Conservation (phyloP, 2,113 vertebrate genomes). For the Oriolus oriolus region DNA sequence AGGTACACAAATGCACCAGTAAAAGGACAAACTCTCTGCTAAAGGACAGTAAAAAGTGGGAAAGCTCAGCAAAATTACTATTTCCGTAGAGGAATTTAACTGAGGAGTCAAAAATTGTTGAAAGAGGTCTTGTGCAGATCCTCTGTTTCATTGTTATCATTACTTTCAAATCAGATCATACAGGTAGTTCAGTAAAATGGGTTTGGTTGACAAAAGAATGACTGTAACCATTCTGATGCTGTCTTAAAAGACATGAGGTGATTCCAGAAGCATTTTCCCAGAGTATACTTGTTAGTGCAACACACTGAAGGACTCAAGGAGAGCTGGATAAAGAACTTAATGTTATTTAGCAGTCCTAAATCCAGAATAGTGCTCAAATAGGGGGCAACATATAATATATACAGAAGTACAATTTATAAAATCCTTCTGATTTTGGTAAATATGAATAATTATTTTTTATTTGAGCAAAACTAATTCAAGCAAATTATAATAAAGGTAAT, state of each 20-base stretch:
- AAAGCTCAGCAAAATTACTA: neutral
- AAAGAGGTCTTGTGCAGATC: neutral
- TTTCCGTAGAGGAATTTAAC: neutral
- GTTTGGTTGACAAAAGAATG: neutral
- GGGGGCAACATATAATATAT: neutral
- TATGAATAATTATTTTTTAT: neutral
- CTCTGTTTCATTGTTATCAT: neutral
- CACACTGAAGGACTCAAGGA: neutral
- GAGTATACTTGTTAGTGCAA: neutral
- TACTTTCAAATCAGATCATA: neutral
- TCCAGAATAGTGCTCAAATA: neutral
- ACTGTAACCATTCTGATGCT: neutral
- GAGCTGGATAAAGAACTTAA: neutral
- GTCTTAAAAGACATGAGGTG: neutral
- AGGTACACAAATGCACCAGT: neutral
- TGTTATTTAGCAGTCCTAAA: neutral
- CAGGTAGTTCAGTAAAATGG: neutral
- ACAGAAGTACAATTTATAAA: neutral
- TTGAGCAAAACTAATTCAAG: neutral
- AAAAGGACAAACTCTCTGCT: neutral
- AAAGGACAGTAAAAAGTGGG: neutral
- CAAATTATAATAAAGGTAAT: neutral
- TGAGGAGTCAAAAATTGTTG: neutral
- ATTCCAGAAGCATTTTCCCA: neutral
- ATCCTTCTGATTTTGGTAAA: neutral